phyloP scores from a whole-genome alignment of 2,888 invertebrate genomes.

The Phaedon cochleariae region DNA sequence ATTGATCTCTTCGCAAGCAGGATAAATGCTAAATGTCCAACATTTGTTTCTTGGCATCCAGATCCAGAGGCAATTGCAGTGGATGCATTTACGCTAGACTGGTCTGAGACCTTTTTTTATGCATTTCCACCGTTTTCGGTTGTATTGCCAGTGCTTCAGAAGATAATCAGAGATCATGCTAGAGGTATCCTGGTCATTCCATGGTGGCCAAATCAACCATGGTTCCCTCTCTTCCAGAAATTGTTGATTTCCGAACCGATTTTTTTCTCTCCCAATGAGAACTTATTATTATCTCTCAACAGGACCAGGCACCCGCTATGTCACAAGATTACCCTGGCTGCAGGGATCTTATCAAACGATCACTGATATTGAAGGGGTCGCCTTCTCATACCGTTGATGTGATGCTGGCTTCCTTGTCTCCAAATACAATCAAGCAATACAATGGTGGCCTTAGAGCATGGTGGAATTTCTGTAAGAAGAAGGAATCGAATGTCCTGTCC shows the following conservation, averaged over 20 bases:
- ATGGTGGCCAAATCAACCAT: too few species aligned
- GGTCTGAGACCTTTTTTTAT: slow-evolving; percentile 12
- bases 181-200: neutral
- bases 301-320: slow-evolving; percentile 10
- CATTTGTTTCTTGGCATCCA: slow-evolving; percentile 18
- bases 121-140: slow-evolving; percentile 17
- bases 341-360: slow-evolving; percentile 15
- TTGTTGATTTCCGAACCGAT: slow-evolving; percentile 9
- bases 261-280: neutral
- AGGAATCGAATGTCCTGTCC: neutral
- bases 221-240: slow-evolving; percentile 7
- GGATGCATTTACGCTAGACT: slow-evolving; percentile 17
- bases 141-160: slow-evolving; percentile 7
- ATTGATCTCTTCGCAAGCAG: slow-evolving; percentile 15
- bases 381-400: neutral
- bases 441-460: neutral
- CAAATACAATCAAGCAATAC: neutral
- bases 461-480: neutral
- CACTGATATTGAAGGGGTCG: neutral
- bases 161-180: slow-evolving; percentile 17
- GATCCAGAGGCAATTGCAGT: slow-evolving; percentile 15
- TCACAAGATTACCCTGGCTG: slow-evolving; percentile 6
- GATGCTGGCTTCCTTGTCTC: neutral
- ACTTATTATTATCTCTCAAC: slow-evolving; percentile 10
- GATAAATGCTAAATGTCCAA: slow-evolving; percentile 5